These are phyloP conservation scores for Belonocnema kinseyi DNA, from an alignment of 1,140 invertebrate genomes.

Conservation along the genomic window DNA sequence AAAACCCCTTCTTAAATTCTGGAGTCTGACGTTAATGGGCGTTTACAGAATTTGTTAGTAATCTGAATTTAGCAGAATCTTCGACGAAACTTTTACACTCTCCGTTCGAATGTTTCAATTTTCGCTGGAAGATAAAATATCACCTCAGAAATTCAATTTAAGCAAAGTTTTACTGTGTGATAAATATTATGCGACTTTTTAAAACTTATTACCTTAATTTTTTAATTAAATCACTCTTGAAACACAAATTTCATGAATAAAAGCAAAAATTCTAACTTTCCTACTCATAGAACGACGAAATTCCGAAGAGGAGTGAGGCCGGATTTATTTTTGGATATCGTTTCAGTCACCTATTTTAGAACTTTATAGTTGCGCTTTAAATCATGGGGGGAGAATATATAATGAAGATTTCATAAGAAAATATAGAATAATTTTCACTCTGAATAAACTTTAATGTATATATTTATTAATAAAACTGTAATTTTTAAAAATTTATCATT, in stretches of 20 bases:
- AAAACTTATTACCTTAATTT: too few relatives aligned
- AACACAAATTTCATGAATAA: background rate
- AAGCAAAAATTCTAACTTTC: background rate
- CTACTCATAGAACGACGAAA: slow-evolving; percentile 38
- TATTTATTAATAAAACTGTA: background rate
- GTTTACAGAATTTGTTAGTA: too few relatives aligned
- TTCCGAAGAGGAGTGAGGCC: slow-evolving; percentile 54
- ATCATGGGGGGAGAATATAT: background rate
- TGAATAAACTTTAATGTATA: too few relatives aligned
- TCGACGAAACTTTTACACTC: too few relatives aligned
- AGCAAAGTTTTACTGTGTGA: too few relatives aligned
- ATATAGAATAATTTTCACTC: background rate
- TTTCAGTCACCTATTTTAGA: slow-evolving; percentile 63
- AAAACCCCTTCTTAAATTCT: background rate
- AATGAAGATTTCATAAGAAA: background rate
- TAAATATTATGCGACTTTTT: too few relatives aligned
- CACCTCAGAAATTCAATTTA: too few relatives aligned
- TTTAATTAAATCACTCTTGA: too few relatives aligned
- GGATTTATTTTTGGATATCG: slow-evolving; percentile 64
- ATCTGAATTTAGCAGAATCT: too few relatives aligned
- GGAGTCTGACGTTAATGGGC: background rate
- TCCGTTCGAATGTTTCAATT: too few relatives aligned
- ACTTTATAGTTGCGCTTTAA: background rate
- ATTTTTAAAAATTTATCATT: background rate
- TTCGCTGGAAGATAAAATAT: too few relatives aligned